Base-by-base conservation (phyloP, 2,797 vertebrate species). In the Alosa sapidissima region DNA sequence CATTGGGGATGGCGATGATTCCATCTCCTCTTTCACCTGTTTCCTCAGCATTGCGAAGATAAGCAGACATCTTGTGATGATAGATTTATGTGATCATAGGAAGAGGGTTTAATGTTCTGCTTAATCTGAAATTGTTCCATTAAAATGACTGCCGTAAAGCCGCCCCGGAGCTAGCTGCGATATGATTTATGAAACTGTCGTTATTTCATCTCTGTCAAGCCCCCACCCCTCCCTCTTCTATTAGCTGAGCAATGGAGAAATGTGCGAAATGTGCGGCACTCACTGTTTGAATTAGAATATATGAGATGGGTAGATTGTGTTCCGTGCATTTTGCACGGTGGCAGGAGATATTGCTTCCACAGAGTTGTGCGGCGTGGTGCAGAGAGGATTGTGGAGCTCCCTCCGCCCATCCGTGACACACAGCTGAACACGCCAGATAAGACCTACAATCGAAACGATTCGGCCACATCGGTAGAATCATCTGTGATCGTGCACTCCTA, bases 381-480 rank as follows among this genome's bases (percentile, higher is more conserved):
- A 89, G 28, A 91, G 3, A 5, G 2, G 88, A 90, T 89, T 90
- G 88, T 85, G 78, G 84, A 19, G 85, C 89, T 90, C 86, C 90
- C 90, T 88, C 89, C 82, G 81, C 72, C 36, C 5, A 19, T 16
- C 14, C 19, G 3, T 47, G 41, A 78, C 36, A 72, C 33, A 9
- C 65, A 41, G 10, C 28, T 41, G 65, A 41, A 72, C 65, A 19
- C 4, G 0, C 19, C 36, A 78, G 72, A 78, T 78, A 45, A 41
- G 13, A 36, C 72, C 36, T 41, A 16, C 72, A 41, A 45, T 45
- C 72, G 16, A 19, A 72, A 41, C 11, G 28, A 36, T 36, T 41
- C 41, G 36, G 33, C 28, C 28, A 16, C 33, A 72, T 72, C 33
- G 33, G n/a, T 33, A 19, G 36, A 45, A 45, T 33, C 62, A 68